A percentile compares a stretch with the other conserved stretches of the same genome.
phyloP scores from a whole-genome alignment of 2,797 vertebrate genomes.

The Pangasius larnaudii region DNA sequence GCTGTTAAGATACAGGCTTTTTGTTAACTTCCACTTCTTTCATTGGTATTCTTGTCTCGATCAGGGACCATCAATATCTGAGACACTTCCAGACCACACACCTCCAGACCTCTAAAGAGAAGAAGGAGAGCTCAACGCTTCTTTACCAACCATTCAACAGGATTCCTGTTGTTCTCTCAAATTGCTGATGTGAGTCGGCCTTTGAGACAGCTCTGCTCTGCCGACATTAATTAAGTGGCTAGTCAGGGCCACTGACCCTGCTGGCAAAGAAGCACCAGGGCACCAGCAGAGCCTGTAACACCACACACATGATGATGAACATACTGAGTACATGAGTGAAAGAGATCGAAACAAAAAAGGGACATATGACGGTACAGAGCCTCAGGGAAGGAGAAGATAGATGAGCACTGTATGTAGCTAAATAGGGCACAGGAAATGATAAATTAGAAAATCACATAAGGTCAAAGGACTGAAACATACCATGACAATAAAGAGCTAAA shows the following conservation, averaged over 20 bases:
- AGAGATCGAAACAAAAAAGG: conserved; percentile 28
- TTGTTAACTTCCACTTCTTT: conserved; percentile 48
- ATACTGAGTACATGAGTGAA: conserved; percentile 40
- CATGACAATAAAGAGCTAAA: neutral
- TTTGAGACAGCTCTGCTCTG: conserved; percentile 70
- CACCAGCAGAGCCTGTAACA: conserved; percentile 63
- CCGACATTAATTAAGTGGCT: conserved; percentile 72
- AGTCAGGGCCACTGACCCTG: conserved; percentile 52
- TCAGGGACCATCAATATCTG: conserved; percentile 60
- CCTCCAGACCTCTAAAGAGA: conserved; percentile 53
- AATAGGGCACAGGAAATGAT: conserved; percentile 20
- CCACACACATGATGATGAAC: conserved; percentile 55
- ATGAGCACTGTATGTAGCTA: conserved; percentile 52
- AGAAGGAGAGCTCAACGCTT: conserved; percentile 68
- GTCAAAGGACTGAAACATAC: neutral
- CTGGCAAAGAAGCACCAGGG: conserved; percentile 66
- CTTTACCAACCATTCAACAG: conserved; percentile 71
- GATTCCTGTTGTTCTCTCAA: conserved; percentile 67
- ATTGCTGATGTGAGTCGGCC: conserved; percentile 56
- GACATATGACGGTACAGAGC: conserved; percentile 2
- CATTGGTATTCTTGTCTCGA: conserved; percentile 56
- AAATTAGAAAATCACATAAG: conserved; percentile 31
- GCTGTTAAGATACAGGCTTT: conserved; percentile 22
- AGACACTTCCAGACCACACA: conserved; percentile 69
- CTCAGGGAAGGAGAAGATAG: conserved; percentile 52